Evolutionary conservation across 2,113 vertebrate genomes (phyloP).

Genomic region (Caretta caretta): DNA sequence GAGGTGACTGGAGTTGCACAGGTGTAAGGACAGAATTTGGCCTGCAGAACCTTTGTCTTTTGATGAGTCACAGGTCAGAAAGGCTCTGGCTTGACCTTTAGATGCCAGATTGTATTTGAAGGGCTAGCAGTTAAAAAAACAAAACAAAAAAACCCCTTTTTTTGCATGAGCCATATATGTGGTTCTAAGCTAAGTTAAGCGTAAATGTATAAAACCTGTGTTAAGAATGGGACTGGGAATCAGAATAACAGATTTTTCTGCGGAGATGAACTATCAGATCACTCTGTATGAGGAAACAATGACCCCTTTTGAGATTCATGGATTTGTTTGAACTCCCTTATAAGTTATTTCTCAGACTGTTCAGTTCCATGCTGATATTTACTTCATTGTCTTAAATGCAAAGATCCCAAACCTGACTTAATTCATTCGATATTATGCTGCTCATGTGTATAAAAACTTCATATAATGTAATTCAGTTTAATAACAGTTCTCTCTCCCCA

Average conservation of each 20-base stretch:
- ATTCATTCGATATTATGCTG: background rate
- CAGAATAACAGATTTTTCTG: background rate
- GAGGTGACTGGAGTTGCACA: background rate
- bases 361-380: background rate
- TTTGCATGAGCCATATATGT: background rate
- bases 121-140: background rate
- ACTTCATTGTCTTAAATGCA: background rate
- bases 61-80: conserved; percentile 45
- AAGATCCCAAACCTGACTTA: background rate
- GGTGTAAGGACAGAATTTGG: conserved; percentile 16
- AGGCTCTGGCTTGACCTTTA: conserved; percentile 13
- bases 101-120: background rate
- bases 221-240: background rate
- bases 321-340: background rate
- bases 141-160: background rate
- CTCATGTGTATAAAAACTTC: background rate
- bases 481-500: background rate
- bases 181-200: conserved; percentile 19
- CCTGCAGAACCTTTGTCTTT: conserved; percentile 20
- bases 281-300: background rate
- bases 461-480: conserved; percentile 28
- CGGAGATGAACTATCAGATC: background rate
- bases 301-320: background rate
- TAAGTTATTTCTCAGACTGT: background rate
- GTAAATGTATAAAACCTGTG: background rate